Conservation (phyloP, 2,888 invertebrate species). For the Rotaria sp. region DNA sequence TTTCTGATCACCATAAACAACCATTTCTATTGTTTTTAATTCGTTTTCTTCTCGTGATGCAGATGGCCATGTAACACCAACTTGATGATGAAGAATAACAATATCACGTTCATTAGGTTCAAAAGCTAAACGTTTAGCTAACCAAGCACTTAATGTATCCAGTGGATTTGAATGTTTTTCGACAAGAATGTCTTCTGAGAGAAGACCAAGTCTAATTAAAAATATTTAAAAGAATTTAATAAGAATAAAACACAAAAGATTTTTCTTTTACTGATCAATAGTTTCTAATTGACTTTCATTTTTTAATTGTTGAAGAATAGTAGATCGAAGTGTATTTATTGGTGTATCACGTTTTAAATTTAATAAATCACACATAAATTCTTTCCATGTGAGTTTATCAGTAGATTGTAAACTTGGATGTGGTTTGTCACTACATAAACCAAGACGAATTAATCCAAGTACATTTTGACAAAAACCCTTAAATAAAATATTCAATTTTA, state of each 20-base stretch:
- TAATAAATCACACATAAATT: constrained; percentile 74
- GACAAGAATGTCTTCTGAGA: constrained; percentile 70
- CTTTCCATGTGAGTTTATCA: constrained; percentile 89
- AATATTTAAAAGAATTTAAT: neutral
- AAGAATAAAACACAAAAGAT: neutral
- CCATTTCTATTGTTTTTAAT: constrained; percentile 62
- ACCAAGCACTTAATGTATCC: constrained; percentile 81
- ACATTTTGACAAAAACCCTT: constrained; percentile 79
- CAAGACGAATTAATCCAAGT: constrained; percentile 75
- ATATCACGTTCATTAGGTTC: constrained; percentile 71
- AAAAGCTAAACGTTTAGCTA: constrained; percentile 58
- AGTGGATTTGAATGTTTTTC: constrained; percentile 75
- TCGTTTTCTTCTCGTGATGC: constrained; percentile 67
- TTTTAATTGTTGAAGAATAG: constrained; percentile 70
- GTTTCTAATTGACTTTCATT: constrained; percentile 58
- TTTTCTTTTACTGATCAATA: constrained; percentile 62
- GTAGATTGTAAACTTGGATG: constrained; percentile 85
- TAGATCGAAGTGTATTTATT: constrained; percentile 77
- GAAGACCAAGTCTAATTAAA: constrained; percentile 65
- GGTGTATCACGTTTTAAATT: constrained; percentile 74
- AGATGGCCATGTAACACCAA: constrained; percentile 84
- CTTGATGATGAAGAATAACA: constrained; percentile 82
- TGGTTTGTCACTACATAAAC: constrained; percentile 74
- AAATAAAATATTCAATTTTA: constrained; percentile 40
- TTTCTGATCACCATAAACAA: constrained; percentile 70